Percentiles rank a stretch among this genome's conserved stretches.
These are phyloP conservation scores for Patella depressa DNA, from an alignment of 2,888 invertebrate species.

Conservation along the genomic window DNA sequence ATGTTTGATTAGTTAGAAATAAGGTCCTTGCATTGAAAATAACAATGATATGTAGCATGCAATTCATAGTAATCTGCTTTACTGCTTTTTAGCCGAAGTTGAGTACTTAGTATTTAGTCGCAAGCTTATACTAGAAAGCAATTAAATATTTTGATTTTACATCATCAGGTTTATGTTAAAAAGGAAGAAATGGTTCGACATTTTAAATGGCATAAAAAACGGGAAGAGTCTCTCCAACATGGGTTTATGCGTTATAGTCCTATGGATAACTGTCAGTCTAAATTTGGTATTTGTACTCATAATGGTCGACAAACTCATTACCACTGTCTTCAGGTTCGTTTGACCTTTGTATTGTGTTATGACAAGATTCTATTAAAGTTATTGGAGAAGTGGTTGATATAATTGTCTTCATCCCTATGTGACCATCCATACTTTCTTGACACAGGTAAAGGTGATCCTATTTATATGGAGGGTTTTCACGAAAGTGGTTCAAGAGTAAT, in stretches of 20 bases:
- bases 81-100: no score
- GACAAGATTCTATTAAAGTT: no score
- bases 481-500: no score
- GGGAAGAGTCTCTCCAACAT: conserved; percentile 95
- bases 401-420: neutral
- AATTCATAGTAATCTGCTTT: no score
- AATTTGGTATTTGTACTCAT: conserved; percentile 86
- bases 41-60: no score
- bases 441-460: no score
- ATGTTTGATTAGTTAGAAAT: no score
- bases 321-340: conserved; percentile 89
- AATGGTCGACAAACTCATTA: conserved; percentile 97
- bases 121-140: no score
- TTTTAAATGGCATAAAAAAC: conserved; percentile 99
- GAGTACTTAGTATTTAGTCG: no score
- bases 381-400: neutral
- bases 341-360: neutral
- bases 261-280: conserved; percentile 91
- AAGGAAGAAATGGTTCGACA: conserved; percentile 99
- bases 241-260: conserved; percentile 96
- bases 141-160: neutral
- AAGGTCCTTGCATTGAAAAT: no score
- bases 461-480: no score
- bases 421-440: neutral
- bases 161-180: conserved; percentile 86